Percentiles rank a stretch among this genome's conserved stretches.
phyloP scores from a whole-genome alignment of 2,797 vertebrate genomes.

The Leptodactylus fallax region DNA sequence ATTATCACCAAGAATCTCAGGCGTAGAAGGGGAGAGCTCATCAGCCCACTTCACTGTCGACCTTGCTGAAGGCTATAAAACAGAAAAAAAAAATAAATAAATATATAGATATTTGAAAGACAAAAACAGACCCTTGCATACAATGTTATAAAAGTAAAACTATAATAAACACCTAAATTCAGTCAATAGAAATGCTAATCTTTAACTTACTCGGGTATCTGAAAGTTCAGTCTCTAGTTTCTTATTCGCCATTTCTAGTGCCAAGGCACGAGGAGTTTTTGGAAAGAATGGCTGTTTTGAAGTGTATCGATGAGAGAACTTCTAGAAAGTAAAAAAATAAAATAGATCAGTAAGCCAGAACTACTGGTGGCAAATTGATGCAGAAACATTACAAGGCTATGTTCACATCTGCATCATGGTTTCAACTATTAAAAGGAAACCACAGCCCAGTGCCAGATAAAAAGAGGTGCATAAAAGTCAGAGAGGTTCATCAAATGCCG shows the following conservation, averaged over 20 bases:
- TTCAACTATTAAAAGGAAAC: no score
- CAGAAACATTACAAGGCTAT: neutral
- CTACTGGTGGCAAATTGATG: neutral
- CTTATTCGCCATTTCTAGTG: slow-evolving; percentile 57
- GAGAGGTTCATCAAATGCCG: no score
- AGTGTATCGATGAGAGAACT: slow-evolving; percentile 32
- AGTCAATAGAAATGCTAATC: neutral
- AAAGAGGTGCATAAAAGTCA: no score
- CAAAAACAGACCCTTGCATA: neutral
- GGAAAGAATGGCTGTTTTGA: slow-evolving; percentile 49
- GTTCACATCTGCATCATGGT: neutral
- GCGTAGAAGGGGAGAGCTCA: slow-evolving; percentile 32
- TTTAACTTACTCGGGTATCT: slow-evolving; percentile 5
- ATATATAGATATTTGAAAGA: neutral
- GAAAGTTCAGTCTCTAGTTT: neutral
- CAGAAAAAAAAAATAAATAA: neutral
- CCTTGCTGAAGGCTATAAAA: slow-evolving; percentile 10
- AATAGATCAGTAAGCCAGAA: neutral
- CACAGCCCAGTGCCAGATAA: no score
- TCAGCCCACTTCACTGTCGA: slow-evolving; percentile 54
- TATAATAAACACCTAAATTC: neutral
- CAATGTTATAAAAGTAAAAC: neutral
- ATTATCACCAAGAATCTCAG: slow-evolving; percentile 23
- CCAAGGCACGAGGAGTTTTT: slow-evolving; percentile 60
- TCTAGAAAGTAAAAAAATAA: neutral